These are phyloP conservation scores for Calcarius lapponicus DNA, from an alignment of 2,797 vertebrate species.

Conservation along the genomic window DNA sequence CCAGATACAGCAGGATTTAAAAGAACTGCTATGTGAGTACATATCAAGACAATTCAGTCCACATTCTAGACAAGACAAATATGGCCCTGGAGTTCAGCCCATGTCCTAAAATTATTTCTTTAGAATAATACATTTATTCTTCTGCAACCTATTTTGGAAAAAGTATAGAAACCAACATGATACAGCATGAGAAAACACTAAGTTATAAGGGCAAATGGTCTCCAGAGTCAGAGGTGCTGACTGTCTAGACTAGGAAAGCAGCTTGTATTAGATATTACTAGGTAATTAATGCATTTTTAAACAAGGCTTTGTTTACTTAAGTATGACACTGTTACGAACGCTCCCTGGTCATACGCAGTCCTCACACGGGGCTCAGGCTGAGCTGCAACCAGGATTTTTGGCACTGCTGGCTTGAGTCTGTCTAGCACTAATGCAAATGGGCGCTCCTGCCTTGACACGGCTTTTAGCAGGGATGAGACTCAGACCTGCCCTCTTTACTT, in stretches of 20 bases:
- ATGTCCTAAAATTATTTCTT: not conserved
- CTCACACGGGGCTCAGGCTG: not conserved
- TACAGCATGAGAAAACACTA: not conserved
- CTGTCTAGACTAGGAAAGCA: not conserved
- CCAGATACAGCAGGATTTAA: not conserved
- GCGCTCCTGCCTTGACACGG: not conserved
- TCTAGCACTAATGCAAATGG: not conserved
- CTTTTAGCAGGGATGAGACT: not conserved
- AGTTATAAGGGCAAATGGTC: not conserved
- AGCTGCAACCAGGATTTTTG: not conserved
- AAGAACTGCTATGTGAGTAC: not conserved
- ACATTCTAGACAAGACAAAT: not conserved
- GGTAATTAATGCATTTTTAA: not conserved
- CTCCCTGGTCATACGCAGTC: not conserved
- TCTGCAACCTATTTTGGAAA: not conserved
- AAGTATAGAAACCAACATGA: not conserved
- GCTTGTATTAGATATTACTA: not conserved
- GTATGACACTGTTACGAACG: not conserved
- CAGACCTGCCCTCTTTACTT: not conserved
- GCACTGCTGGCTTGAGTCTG: not conserved
- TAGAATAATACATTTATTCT: not conserved
- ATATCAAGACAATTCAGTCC: not conserved
- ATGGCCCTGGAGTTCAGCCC: not conserved
- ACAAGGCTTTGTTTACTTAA: not conserved
- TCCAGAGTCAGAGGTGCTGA: not conserved